Conservation (phyloP, 2,888 invertebrate genomes). For the Cactoblastis cactorum region DNA sequence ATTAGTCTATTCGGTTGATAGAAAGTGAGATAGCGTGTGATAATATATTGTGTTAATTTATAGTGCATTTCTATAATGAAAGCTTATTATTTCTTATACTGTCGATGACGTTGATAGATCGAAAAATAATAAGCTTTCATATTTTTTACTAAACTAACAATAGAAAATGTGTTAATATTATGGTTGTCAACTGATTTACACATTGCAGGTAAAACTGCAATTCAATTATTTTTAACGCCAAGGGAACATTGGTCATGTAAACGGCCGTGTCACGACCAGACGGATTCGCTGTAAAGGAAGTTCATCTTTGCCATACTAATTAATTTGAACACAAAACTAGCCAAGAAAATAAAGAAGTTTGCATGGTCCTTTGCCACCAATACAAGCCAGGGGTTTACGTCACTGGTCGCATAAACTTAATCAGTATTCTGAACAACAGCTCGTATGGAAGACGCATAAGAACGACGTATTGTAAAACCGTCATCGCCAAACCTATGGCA, state of each 20-base stretch:
- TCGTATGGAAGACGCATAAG: constrained; percentile 49
- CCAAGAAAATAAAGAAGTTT: constrained; percentile 39
- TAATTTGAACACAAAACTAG: constrained; percentile 44
- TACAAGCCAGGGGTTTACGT: constrained; percentile 27
- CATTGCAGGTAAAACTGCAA: background rate
- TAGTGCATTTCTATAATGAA: background rate
- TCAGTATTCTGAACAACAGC: constrained; percentile 59
- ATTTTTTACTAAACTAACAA: background rate
- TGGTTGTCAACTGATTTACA: background rate
- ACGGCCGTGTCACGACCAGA: constrained; percentile 56
- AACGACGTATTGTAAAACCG: constrained; percentile 60
- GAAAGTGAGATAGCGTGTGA: background rate
- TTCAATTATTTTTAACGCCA: constrained; percentile 14
- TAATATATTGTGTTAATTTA: background rate
- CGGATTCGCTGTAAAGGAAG: constrained; percentile 53
- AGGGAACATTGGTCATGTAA: constrained; percentile 40
- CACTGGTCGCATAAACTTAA: constrained; percentile 38
- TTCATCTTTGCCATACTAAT: constrained; percentile 59
- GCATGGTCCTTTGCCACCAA: constrained; percentile 24
- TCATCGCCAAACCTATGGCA: constrained; percentile 58
- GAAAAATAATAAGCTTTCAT: background rate
- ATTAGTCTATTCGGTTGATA: constrained; percentile 9
- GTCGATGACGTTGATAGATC: background rate
- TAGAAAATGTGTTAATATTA: background rate
- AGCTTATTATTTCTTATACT: background rate